phyloP scores from a whole-genome alignment of 2,113 vertebrate genomes.

The Amia ocellicauda region DNA sequence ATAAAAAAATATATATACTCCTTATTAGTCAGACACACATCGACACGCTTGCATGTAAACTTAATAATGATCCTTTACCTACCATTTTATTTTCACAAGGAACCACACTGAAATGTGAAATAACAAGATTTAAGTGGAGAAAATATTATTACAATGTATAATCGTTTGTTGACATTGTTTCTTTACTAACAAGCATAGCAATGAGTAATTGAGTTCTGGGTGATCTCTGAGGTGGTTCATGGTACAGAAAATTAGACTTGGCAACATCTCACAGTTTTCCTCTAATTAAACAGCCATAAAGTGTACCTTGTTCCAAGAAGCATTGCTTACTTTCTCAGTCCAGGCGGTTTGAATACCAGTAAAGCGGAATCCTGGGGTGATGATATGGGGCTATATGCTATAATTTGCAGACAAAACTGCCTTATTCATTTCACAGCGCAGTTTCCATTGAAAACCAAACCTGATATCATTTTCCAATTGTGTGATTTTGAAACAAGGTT shows the following conservation, averaged over 20 bases:
- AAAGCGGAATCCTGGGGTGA: constrained; percentile 27
- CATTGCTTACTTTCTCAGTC: constrained; percentile 50
- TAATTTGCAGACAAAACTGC: too few species aligned
- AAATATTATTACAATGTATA: constrained; percentile 55
- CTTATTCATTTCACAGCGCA: too few species aligned
- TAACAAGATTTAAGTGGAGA: constrained; percentile 48
- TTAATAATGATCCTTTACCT: too few species aligned
- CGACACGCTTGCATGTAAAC: too few species aligned
- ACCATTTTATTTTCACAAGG: constrained; percentile 9
- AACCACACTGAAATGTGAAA: constrained; percentile 33
- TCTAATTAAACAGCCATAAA: constrained; percentile 60
- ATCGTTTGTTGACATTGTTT: constrained; percentile 51
- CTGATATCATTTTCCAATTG: too few species aligned
- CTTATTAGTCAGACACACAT: too few species aligned
- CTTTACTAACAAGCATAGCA: constrained; percentile 54
- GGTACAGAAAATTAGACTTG: constrained; percentile 47
- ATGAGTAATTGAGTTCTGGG: constrained; percentile 59
- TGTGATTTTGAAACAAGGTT: too few species aligned
- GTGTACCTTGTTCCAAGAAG: constrained; percentile 42
- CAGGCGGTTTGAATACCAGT: constrained; percentile 41
- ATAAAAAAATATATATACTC: too few species aligned
- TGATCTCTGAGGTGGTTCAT: constrained; percentile 54
- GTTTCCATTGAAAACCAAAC: too few species aligned
- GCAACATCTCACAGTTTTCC: constrained; percentile 48
- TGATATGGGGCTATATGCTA: too few species aligned